These are phyloP conservation scores for Chorisops tibialis DNA, from an alignment of 2,888 invertebrate genomes.

Conservation along the genomic window DNA sequence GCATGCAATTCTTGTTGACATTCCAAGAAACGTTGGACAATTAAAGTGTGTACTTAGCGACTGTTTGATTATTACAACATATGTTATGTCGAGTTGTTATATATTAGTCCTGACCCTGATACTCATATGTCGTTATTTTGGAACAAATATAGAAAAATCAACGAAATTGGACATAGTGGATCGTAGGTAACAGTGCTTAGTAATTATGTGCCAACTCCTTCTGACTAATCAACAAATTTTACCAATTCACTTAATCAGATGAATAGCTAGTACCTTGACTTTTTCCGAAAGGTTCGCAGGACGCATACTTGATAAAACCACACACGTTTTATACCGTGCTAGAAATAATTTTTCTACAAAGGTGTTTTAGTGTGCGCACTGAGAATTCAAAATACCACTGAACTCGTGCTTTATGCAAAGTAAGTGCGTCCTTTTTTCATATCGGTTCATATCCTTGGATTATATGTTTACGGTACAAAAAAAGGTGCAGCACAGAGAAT, in stretches of 20 bases:
- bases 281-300: too few species aligned
- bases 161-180: too few species aligned
- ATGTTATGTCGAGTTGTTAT: too few species aligned
- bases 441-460: neutral
- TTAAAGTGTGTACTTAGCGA: too few species aligned
- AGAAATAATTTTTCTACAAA: too few species aligned
- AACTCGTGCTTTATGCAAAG: neutral
- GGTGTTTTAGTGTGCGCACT: neutral
- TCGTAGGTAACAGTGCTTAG: neutral
- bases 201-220: neutral
- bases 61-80: too few species aligned
- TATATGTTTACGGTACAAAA: too few species aligned
- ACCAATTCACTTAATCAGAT: constrained; percentile 21
- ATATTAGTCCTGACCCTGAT: too few species aligned
- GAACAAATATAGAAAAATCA: too few species aligned
- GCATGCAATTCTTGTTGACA: too few species aligned
- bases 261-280: neutral
- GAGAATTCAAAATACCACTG: neutral
- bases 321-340: neutral
- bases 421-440: neutral
- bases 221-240: constrained; percentile 12
- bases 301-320: too few species aligned
- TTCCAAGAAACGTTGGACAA: too few species aligned
- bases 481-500: constrained; percentile 4
- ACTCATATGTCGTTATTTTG: neutral